Conservation (phyloP, 2,888 invertebrate genomes). For the Drosophila mimetica region DNA sequence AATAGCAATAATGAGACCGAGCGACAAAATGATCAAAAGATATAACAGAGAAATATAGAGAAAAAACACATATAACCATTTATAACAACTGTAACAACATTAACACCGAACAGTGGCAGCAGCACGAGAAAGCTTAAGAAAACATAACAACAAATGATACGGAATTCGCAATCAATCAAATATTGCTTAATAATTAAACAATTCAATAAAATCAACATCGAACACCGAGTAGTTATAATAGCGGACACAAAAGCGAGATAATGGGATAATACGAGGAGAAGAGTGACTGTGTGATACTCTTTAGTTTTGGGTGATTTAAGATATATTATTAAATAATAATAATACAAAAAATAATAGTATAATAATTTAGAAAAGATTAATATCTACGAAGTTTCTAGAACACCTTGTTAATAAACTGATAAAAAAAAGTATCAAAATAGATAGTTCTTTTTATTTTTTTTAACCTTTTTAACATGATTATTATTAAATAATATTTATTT, state of each 20-base stretch:
- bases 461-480: too few relatives aligned
- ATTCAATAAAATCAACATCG: constrained; percentile 75
- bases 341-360: too few relatives aligned
- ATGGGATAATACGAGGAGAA: too few relatives aligned
- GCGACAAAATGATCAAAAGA: constrained; percentile 62
- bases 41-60: constrained; percentile 38
- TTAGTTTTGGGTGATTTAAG: neutral
- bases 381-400: neutral
- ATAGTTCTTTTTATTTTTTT: too few relatives aligned
- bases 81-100: constrained; percentile 57
- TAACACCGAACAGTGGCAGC: constrained; percentile 32
- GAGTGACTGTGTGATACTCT: constrained; percentile 22
- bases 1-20: constrained; percentile 70
- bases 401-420: too few relatives aligned
- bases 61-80: constrained; percentile 42
- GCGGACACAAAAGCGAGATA: constrained; percentile 52
- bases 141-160: constrained; percentile 68
- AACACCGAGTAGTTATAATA: constrained; percentile 59
- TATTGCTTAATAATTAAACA: constrained; percentile 77
- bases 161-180: constrained; percentile 76
- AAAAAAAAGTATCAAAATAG: too few relatives aligned
- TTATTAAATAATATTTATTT: too few relatives aligned
- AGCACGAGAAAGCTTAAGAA: constrained; percentile 59
- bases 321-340: neutral
- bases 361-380: neutral